Conservation (phyloP, 2,888 invertebrate species). For the Leptinotarsa rubiginosa region DNA sequence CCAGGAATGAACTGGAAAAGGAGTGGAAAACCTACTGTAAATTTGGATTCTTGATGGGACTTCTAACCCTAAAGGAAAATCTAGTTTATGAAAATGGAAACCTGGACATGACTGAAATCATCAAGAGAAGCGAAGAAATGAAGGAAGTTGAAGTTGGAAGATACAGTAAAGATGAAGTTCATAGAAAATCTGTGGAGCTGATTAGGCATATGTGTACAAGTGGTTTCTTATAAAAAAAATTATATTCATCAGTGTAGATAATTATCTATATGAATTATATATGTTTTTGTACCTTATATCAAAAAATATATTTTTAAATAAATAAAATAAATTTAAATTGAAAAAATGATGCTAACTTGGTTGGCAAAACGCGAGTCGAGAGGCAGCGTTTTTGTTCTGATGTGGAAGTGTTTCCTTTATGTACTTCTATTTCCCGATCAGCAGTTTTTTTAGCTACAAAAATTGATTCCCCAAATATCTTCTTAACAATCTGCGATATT, state of each 20-base stretch:
- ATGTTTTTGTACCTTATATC: neutral
- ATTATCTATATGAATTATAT: neutral
- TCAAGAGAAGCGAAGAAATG: neutral
- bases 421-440: too few relatives aligned
- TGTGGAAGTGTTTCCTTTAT: too few relatives aligned
- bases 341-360: too few relatives aligned
- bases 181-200: neutral
- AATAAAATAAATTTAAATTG: neutral
- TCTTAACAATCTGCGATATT: too few relatives aligned
- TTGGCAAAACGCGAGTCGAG: too few relatives aligned
- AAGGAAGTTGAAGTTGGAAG: neutral
- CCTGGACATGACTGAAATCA: neutral
- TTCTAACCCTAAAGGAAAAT: conserved; percentile 2
- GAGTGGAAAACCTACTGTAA: conserved; percentile 21
- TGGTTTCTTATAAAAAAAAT: neutral
- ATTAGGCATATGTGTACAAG: conserved; percentile 6
- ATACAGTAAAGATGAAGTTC: conserved; percentile 2
- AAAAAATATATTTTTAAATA: neutral
- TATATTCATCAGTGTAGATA: neutral
- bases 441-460: too few relatives aligned
- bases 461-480: too few relatives aligned
- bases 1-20: neutral
- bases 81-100: neutral
- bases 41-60: conserved; percentile 21
- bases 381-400: too few relatives aligned